Conservation (phyloP, 2,888 invertebrate genomes). For the Meghimatium bilineatum region DNA sequence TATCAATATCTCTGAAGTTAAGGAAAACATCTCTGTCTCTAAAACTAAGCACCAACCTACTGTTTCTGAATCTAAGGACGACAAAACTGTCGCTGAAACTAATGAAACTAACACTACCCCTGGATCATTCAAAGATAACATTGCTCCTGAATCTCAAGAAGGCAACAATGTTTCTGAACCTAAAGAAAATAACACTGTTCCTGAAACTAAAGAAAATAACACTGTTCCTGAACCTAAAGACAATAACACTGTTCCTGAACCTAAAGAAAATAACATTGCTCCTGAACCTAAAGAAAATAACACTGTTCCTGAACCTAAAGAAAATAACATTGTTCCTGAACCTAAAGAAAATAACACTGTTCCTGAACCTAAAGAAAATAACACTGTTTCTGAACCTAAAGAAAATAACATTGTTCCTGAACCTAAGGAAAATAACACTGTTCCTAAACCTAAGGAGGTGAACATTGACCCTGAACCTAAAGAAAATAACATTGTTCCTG, state of each 20-base stretch:
- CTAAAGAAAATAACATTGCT: no score
- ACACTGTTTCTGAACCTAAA: no score
- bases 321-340: neutral
- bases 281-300: neutral
- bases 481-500: neutral
- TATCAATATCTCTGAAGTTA: neutral
- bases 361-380: no score
- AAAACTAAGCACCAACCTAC: no score
- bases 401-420: no score
- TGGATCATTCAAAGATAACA: no score
- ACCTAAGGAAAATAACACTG: neutral
- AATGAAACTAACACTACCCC: no score
- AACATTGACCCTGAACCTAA: neutral
- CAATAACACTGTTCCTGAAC: no score
- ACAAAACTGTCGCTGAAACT: no score
- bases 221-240: no score
- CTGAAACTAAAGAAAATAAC: neutral
- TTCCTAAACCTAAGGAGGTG: neutral
- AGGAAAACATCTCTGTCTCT: neutral
- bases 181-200: neutral
- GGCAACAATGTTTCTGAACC: neutral
- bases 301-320: neutral
- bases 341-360: neutral
- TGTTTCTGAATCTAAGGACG: no score
- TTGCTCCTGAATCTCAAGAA: neutral